phyloP scores from a whole-genome alignment of 2,113 vertebrate species.

The Orientallactaga bullata region DNA sequence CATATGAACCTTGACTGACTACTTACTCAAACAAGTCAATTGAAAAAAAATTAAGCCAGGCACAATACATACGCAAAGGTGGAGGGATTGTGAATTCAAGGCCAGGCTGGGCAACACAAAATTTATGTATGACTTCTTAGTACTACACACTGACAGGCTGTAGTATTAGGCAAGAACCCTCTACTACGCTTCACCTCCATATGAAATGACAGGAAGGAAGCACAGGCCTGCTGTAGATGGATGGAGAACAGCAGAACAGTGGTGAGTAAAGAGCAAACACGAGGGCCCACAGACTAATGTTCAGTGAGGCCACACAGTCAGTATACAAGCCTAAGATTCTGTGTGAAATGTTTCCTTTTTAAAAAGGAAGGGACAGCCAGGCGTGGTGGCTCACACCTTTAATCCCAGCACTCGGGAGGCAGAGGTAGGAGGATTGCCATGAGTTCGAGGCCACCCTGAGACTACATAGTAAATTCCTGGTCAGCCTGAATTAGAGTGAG shows the following conservation, averaged over 20 bases:
- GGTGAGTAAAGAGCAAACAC: slow-evolving; percentile 9
- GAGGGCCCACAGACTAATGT: not conserved
- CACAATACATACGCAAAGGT: too few species aligned
- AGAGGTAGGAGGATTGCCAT: too few species aligned
- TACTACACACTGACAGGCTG: slow-evolving; percentile 8
- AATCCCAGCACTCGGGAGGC: too few species aligned
- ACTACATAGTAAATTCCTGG: too few species aligned
- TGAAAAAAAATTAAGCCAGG: not conserved
- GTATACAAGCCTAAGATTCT: not conserved
- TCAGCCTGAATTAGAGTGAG: too few species aligned
- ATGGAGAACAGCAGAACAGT: not conserved
- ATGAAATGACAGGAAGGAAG: not conserved
- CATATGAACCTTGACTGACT: not conserved
- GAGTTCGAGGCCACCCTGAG: too few species aligned
- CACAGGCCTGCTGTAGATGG: not conserved
- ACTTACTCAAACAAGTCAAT: too few species aligned
- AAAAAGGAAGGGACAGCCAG: not conserved
- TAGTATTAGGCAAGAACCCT: not conserved
- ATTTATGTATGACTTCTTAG: slow-evolving; percentile 1
- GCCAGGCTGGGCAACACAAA: too few species aligned
- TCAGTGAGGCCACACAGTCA: not conserved
- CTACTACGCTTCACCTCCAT: not conserved
- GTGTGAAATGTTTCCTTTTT: not conserved
- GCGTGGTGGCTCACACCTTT: too few species aligned
- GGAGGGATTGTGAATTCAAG: too few species aligned